Conservation (phyloP, 2,888 invertebrate genomes). For the Cerastis rubricosa region DNA sequence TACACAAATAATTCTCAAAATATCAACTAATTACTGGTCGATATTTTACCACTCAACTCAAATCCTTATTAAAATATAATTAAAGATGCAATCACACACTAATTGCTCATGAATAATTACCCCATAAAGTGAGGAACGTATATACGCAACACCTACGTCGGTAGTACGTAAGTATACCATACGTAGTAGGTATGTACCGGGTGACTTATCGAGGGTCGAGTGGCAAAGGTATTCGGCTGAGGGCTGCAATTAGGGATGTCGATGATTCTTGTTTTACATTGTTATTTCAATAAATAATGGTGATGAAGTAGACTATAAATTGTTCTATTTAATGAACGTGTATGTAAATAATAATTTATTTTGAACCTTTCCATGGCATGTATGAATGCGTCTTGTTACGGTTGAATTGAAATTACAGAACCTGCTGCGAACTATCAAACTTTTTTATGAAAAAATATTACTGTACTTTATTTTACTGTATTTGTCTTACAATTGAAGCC, state of each 20-base stretch:
- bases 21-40: constrained; percentile 7
- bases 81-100: constrained; percentile 48
- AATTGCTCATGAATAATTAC: constrained; percentile 47
- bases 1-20: not conserved
- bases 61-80: constrained; percentile 43
- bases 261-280: constrained; percentile 28
- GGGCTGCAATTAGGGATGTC: constrained; percentile 48
- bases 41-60: constrained; percentile 2
- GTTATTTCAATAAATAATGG: constrained; percentile 15
- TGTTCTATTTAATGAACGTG: constrained; percentile 1
- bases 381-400: no score
- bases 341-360: not conserved
- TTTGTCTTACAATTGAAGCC: not conserved
- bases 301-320: not conserved
- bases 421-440: not conserved
- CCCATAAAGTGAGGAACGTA: constrained; percentile 28
- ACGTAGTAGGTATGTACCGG: not conserved
- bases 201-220: constrained; percentile 59
- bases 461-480: not conserved
- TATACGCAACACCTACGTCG: not conserved
- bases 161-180: not conserved
- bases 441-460: not conserved
- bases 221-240: constrained; percentile 58
- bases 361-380: not conserved
- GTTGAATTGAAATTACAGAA: not conserved